phyloP scores from a whole-genome alignment of 2,113 vertebrate genomes.

The Mobula birostris region DNA sequence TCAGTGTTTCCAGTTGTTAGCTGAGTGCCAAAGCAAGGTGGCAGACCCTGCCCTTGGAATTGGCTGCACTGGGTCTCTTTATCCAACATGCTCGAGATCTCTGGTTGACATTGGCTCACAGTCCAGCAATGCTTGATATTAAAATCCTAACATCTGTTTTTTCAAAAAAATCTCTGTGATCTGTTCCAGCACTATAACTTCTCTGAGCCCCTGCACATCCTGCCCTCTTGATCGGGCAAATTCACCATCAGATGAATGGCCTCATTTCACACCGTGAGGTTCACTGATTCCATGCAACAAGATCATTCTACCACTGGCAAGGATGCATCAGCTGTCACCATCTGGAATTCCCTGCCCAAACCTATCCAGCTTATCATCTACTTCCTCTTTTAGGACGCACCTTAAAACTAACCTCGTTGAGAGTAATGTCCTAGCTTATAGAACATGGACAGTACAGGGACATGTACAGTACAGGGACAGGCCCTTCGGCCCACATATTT shows the following conservation, averaged over 20 bases:
- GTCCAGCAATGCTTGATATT: too few relatives aligned
- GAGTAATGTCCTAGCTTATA: background rate
- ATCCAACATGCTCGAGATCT: background rate
- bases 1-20: background rate
- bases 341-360: background rate
- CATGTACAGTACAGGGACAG: too few relatives aligned
- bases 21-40: background rate
- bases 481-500: too few relatives aligned
- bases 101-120: background rate
- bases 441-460: too few relatives aligned
- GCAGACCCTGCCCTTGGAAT: background rate
- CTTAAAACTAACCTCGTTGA: background rate
- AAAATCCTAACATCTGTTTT: background rate
- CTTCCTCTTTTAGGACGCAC: background rate
- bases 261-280: too few relatives aligned
- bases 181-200: background rate
- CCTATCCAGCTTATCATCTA: background rate
- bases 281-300: too few relatives aligned
- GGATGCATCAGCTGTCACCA: background rate
- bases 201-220: background rate
- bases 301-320: background rate
- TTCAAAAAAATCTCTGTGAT: background rate
- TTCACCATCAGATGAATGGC: too few relatives aligned
- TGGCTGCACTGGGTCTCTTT: background rate
- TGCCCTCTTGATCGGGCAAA: background rate